Conservation (phyloP, 2,888 invertebrate genomes). For the Micoletzkya japonica region DNA sequence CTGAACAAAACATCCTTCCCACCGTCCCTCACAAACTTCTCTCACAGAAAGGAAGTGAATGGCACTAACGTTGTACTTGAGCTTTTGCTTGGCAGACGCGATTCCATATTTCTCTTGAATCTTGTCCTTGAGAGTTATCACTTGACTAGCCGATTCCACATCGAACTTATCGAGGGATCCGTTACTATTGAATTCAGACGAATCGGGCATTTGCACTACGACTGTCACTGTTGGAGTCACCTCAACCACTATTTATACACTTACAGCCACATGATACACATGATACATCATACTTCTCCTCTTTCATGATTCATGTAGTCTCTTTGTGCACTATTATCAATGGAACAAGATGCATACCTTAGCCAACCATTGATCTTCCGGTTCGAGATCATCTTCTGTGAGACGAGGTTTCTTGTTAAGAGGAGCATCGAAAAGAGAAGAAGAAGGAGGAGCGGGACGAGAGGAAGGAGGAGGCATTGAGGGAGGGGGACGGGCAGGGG, state of each 20-base stretch:
- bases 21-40: neutral
- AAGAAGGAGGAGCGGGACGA: conserved; percentile 20
- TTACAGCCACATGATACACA: neutral
- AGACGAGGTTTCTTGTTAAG: conserved; percentile 84
- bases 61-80: conserved; percentile 79
- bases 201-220: conserved; percentile 85
- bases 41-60: neutral
- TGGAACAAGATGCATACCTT: conserved; percentile 31
- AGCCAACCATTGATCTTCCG: conserved; percentile 78
- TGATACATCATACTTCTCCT: neutral
- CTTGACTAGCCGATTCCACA: conserved; percentile 72
- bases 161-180: conserved; percentile 83
- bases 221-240: conserved; percentile 71
- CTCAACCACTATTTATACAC: neutral
- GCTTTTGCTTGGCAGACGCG: conserved; percentile 94
- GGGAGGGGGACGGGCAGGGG: conserved; percentile 27
- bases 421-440: conserved; percentile 69
- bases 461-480: conserved; percentile 22
- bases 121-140: conserved; percentile 79
- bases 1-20: conserved; percentile 67
- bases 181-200: conserved; percentile 90
- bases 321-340: too few species aligned
- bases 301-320: too few species aligned
- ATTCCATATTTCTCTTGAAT: conserved; percentile 85
- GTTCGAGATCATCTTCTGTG: conserved; percentile 89